Percentiles rank a stretch among this genome's conserved stretches.
These are phyloP conservation scores for Pammene aurita DNA, from an alignment of 2,888 invertebrate species.

Conservation along the genomic window DNA sequence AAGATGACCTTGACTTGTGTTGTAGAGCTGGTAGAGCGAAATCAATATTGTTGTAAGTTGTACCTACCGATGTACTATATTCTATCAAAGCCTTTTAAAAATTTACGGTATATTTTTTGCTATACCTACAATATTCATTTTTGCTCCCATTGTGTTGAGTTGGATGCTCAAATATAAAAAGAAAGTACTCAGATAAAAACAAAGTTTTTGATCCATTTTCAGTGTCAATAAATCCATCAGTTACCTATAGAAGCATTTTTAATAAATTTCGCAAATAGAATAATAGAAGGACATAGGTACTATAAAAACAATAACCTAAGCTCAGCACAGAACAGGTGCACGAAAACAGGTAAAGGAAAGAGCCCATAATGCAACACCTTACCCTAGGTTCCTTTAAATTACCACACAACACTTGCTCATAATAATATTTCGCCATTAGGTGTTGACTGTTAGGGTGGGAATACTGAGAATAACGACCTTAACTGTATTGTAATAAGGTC, in stretches of 20 bases:
- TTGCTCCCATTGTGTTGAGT: too few relatives aligned
- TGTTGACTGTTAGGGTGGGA: neutral
- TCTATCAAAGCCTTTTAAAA: neutral
- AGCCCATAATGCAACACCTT: neutral
- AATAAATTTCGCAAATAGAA: too few relatives aligned
- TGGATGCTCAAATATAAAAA: too few relatives aligned
- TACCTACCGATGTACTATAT: neutral
- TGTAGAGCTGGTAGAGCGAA: constrained; percentile 5
- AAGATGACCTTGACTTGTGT: constrained; percentile 34
- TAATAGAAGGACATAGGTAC: too few relatives aligned
- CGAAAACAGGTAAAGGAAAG: neutral
- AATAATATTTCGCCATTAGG: neutral
- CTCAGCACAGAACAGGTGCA: neutral
- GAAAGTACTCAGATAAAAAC: too few relatives aligned
- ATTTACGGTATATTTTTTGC: neutral
- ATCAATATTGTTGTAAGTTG: constrained; percentile 31
- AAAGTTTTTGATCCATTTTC: too few relatives aligned
- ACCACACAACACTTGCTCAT: neutral
- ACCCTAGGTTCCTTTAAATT: neutral
- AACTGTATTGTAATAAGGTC: neutral
- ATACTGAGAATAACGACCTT: neutral
- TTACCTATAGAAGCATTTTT: too few relatives aligned
- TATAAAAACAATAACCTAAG: too few relatives aligned
- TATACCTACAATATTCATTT: neutral
- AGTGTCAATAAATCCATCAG: too few relatives aligned